phyloP scores from a whole-genome alignment of 1,140 invertebrate species.

The Diploscapter pachys region DNA sequence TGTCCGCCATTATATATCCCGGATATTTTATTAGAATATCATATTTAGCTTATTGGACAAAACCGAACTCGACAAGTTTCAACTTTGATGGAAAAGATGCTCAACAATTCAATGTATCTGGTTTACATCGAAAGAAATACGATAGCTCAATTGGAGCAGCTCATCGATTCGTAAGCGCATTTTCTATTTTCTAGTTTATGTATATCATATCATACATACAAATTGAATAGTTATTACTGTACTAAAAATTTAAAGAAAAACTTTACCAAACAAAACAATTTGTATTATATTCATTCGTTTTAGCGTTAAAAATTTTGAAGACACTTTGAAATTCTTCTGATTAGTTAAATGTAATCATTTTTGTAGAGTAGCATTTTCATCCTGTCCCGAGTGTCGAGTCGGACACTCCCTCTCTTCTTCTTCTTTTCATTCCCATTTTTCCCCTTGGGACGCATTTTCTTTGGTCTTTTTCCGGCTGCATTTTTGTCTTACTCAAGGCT shows the following conservation, averaged over 20 bases:
- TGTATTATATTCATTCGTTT: neutral
- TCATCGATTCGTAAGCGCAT: conserved; percentile 22
- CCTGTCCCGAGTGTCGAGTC: no score
- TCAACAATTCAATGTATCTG: conserved; percentile 37
- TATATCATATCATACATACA: no score
- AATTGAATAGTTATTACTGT: neutral
- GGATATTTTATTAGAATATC: no score
- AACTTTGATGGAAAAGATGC: conserved; percentile 25
- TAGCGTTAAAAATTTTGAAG: neutral
- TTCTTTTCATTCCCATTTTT: no score
- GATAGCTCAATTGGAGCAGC: conserved; percentile 10
- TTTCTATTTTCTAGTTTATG: neutral
- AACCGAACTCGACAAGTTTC: conserved; percentile 24
- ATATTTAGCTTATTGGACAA: conserved; percentile 16
- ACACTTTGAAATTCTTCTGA: neutral
- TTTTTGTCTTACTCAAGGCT: no score
- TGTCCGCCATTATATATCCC: no score
- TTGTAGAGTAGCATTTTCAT: no score
- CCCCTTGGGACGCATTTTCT: no score
- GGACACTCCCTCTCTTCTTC: no score
- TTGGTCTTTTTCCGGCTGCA: no score
- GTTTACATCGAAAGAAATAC: conserved; percentile 40
- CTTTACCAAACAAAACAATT: neutral
- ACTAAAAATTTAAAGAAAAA: neutral
- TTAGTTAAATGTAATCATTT: no score